Conservation (phyloP, 2,888 invertebrate genomes). For the Pristionchus arcanus region DNA sequence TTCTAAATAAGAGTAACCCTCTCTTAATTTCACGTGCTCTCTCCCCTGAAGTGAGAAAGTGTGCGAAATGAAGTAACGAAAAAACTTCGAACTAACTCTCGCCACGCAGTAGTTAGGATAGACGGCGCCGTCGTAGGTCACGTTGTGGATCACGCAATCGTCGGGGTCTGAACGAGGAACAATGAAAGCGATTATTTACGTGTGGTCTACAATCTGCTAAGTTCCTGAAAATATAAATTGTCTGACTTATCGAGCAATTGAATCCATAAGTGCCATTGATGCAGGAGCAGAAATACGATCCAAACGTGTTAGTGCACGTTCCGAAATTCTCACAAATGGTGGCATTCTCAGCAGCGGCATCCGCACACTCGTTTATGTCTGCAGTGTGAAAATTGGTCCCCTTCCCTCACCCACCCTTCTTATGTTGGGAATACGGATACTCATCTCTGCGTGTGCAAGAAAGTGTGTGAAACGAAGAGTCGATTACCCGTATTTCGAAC, state of each 20-base stretch:
- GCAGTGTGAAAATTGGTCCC: no score
- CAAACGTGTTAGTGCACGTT: background rate
- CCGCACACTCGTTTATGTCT: background rate
- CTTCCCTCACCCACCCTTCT: no score
- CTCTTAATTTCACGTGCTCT: background rate
- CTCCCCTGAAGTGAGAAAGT: background rate
- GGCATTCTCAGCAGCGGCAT: background rate
- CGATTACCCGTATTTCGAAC: background rate
- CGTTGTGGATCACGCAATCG: background rate
- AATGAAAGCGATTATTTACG: no score
- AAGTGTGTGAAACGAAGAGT: no score
- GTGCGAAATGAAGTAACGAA: background rate
- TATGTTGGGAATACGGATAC: no score
- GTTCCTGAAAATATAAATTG: background rate
- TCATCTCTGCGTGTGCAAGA: no score
- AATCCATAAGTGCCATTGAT: constrained; percentile 21
- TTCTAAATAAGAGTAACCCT: no score
- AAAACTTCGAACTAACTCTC: background rate
- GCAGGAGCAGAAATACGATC: constrained; percentile 24
- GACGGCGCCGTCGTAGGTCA: background rate
- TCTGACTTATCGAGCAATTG: constrained; percentile 19
- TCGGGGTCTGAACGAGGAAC: constrained; percentile 41
- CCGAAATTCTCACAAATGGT: constrained; percentile 9
- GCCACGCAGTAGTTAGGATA: constrained; percentile 18
- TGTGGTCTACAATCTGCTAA: no score